A percentile compares a stretch with the other conserved stretches of the same genome.
These are phyloP conservation scores for Lamellibrachia luymesi DNA, from an alignment of 1,140 invertebrate species.

Conservation along the genomic window DNA sequence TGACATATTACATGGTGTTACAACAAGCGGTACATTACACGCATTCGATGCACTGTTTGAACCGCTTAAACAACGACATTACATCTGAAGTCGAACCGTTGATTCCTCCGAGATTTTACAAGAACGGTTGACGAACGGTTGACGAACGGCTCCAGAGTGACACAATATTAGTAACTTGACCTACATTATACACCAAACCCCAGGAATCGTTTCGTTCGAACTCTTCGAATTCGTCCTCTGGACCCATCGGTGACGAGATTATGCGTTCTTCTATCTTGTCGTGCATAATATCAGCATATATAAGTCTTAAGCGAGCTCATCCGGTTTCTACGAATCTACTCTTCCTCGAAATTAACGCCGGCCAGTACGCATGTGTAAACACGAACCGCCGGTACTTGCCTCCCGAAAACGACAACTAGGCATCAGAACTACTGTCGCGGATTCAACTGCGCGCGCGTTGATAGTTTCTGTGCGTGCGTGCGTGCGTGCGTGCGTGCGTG, in stretches of 20 bases:
- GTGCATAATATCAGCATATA: constrained; percentile 5
- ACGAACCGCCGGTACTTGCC: background rate
- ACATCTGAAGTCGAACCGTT: background rate
- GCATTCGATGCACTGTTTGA: background rate
- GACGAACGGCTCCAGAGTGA: background rate
- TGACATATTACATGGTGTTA: background rate
- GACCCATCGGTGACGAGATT: background rate
- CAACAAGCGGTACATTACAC: background rate
- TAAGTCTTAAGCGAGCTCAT: background rate
- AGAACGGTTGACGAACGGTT: background rate
- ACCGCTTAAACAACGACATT: background rate
- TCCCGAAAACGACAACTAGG: background rate
- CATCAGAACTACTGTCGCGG: background rate
- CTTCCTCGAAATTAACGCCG: constrained; percentile 3
- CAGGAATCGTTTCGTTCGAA: background rate
- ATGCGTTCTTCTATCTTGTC: background rate
- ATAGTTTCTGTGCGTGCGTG: background rate
- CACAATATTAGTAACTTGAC: background rate
- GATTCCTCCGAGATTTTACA: background rate
- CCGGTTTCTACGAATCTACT: background rate
- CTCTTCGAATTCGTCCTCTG: background rate
- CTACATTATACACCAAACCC: background rate
- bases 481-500: background rate
- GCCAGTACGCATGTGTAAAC: background rate
- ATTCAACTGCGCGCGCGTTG: background rate